phyloP scores from a whole-genome alignment of 2,113 vertebrate genomes.

The Pelmatolapia mariae region DNA sequence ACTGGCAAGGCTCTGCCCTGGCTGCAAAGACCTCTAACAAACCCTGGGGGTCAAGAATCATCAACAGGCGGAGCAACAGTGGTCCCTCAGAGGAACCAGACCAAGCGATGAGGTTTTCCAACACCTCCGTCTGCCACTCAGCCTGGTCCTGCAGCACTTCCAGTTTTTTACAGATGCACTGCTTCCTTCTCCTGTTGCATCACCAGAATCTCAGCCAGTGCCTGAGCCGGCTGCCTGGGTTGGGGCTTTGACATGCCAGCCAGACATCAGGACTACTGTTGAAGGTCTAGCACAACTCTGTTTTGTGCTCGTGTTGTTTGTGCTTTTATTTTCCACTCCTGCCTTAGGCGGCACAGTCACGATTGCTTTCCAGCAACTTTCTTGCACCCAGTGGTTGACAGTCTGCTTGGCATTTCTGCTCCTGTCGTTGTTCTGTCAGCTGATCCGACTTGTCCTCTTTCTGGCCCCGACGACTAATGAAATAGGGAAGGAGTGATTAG shows the following conservation, averaged over 20 bases:
- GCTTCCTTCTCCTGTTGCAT: background rate
- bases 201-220: background rate
- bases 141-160: background rate
- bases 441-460: background rate
- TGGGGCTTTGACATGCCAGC: background rate
- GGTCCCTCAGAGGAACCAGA: background rate
- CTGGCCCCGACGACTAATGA: background rate
- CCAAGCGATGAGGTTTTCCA: background rate
- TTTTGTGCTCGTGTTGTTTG: background rate
- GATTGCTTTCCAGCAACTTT: background rate
- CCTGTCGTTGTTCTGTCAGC: fast-evolving
- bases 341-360: background rate
- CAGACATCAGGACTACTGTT: background rate
- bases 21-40: background rate
- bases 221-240: background rate
- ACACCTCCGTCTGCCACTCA: fast-evolving
- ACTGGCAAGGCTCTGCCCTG: background rate
- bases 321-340: background rate
- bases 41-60: background rate
- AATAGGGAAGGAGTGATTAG: background rate
- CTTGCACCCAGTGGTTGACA: background rate
- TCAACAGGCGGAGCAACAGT: fast-evolving
- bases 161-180: background rate
- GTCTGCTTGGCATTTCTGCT: background rate
- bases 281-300: background rate